Percentiles rank a stretch among this genome's conserved stretches.
phyloP scores from a whole-genome alignment of 2,797 vertebrate species.

The Pangasius larnaudii region DNA sequence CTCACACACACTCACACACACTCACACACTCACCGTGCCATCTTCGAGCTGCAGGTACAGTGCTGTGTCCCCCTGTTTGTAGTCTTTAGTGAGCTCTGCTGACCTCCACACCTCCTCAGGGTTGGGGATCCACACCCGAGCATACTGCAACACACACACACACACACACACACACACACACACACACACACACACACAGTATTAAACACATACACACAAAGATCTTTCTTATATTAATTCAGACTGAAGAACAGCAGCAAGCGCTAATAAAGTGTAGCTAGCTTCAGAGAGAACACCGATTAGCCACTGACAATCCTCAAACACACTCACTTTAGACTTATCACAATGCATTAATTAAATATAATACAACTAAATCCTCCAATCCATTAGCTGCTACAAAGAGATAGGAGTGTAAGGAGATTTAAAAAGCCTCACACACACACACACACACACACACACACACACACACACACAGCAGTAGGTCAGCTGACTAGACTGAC shows the following conservation, averaged over 20 bases:
- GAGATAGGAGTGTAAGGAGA: background rate
- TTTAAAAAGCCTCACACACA: background rate
- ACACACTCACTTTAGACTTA: background rate
- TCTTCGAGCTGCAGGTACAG: conserved; percentile 90
- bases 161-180: conserved; percentile 10
- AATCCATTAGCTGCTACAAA: background rate
- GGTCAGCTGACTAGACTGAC: conserved; percentile 11
- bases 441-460: conserved; percentile 13
- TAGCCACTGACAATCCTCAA: background rate
- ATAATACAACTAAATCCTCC: background rate
- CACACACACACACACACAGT: background rate
- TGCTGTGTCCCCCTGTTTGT: conserved; percentile 85
- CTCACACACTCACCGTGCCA: conserved; percentile 78
- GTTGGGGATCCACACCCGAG: conserved; percentile 97
- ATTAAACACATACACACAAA: background rate
- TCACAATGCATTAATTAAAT: background rate
- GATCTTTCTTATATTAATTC: background rate
- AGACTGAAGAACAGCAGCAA: background rate
- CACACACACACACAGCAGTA: background rate
- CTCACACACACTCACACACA: conserved; percentile 51
- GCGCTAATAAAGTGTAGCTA: background rate
- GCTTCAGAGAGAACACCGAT: background rate
- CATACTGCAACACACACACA: conserved; percentile 75
- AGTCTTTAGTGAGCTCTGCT: conserved; percentile 92
- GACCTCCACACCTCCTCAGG: conserved; percentile 97